These are phyloP conservation scores for Leucozona laternaria DNA, from an alignment of 2,888 invertebrate genomes.

Conservation along the genomic window DNA sequence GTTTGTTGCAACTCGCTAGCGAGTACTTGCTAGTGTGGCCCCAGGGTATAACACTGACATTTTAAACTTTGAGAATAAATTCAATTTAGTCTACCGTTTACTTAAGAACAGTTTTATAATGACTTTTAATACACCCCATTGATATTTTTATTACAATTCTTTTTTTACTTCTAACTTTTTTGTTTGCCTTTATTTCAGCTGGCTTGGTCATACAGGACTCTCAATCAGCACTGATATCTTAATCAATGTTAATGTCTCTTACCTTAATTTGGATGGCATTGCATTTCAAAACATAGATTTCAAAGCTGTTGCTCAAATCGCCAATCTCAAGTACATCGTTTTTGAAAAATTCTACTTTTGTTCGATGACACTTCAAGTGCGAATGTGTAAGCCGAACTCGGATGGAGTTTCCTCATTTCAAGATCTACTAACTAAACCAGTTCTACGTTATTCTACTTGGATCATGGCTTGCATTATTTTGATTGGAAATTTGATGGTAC, in stretches of 20 bases:
- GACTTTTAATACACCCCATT: too few relatives aligned
- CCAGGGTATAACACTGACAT: too few relatives aligned
- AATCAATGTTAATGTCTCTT: slow-evolving; percentile 80
- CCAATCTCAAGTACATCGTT: slow-evolving; percentile 85
- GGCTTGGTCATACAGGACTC: slow-evolving; percentile 83
- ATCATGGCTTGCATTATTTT: slow-evolving; percentile 86
- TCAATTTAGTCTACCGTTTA: too few relatives aligned
- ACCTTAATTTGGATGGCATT: slow-evolving; percentile 85
- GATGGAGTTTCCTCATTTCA: slow-evolving; percentile 88
- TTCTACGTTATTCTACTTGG: slow-evolving; percentile 87
- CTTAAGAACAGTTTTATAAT: too few relatives aligned
- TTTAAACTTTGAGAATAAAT: too few relatives aligned
- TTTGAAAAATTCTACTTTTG: slow-evolving; percentile 88
- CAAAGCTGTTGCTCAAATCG: slow-evolving; percentile 84
- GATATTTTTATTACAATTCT: too few relatives aligned
- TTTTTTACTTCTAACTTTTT: slow-evolving; percentile 4
- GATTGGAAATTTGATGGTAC: slow-evolving; percentile 86
- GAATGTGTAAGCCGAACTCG: slow-evolving; percentile 86
- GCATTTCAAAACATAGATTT: slow-evolving; percentile 84
- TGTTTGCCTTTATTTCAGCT: slow-evolving; percentile 78
- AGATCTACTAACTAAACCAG: slow-evolving; percentile 86
- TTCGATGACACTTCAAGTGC: slow-evolving; percentile 85
- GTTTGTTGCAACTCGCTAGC: too few relatives aligned
- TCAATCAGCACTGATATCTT: slow-evolving; percentile 79
- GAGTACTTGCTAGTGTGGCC: too few relatives aligned